Percentiles rank a stretch among this genome's conserved stretches.
Conservation (phyloP, 2,888 invertebrate species). For the Quadroppia sp. region DNA sequence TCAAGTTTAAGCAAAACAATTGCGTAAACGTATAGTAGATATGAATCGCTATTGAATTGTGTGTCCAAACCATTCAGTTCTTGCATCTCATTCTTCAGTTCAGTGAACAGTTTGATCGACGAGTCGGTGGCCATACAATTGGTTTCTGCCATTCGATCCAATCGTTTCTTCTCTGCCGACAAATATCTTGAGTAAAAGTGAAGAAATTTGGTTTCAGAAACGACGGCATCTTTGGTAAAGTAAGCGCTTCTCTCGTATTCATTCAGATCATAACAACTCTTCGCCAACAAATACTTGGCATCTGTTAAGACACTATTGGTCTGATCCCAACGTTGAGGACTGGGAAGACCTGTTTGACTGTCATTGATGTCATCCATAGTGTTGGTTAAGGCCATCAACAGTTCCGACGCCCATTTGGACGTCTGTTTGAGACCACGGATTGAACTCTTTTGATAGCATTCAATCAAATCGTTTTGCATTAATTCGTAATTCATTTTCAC, state of each 20-base stretch:
- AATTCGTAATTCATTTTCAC: conserved; percentile 23
- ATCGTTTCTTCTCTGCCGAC: conserved; percentile 80
- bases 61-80: conserved; percentile 47
- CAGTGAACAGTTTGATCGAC: conserved; percentile 44
- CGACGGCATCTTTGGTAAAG: conserved; percentile 63
- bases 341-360: background rate
- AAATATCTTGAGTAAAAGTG: conserved; percentile 79
- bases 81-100: conserved; percentile 56
- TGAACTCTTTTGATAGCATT: conserved; percentile 12
- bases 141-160: conserved; percentile 72
- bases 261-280: conserved; percentile 72
- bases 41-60: conserved; percentile 32
- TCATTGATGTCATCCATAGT: conserved; percentile 1
- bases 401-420: conserved; percentile 42
- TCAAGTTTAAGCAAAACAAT: conserved; percentile 82
- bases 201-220: conserved; percentile 71
- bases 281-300: conserved; percentile 43
- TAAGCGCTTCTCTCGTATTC: conserved; percentile 78
- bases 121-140: conserved; percentile 21
- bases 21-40: conserved; percentile 77
- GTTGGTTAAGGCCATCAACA: conserved; percentile 36
- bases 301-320: conserved; percentile 6
- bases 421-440: conserved; percentile 40
- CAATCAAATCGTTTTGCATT: conserved; percentile 34
- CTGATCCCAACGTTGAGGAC: background rate